Evolutionary conservation across 2,797 vertebrate species (phyloP).

Genomic region (Acanthurus lineatus): DNA sequence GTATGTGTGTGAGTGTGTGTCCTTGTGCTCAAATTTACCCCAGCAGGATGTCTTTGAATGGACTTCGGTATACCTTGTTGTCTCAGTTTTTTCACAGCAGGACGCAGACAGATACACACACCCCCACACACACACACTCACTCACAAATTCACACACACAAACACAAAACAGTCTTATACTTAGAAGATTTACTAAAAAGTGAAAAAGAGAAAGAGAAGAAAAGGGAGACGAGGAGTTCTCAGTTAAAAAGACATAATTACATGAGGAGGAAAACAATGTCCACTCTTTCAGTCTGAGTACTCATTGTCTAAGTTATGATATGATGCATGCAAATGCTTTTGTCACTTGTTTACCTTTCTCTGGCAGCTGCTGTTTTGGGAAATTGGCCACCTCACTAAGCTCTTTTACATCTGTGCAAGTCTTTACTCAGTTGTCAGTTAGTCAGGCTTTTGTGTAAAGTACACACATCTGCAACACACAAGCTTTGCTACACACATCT

Average conservation of each 20-base stretch:
- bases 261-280: background rate
- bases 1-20: background rate
- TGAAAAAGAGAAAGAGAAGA: background rate
- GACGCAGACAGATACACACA: background rate
- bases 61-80: conserved; percentile 17
- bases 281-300: conserved; percentile 8
- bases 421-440: conserved; percentile 27
- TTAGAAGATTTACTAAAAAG: background rate
- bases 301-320: conserved; percentile 6
- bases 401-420: background rate
- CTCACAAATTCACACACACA: background rate
- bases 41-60: conserved; percentile 40
- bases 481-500: background rate
- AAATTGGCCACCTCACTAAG: conserved; percentile 4
- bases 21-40: conserved; percentile 31
- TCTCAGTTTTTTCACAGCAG: conserved; percentile 39
- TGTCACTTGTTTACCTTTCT: conserved; percentile 31
- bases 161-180: background rate
- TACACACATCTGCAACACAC: background rate
- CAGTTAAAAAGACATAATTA: conserved; percentile 8
- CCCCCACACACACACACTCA: background rate
- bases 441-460: conserved; percentile 3
- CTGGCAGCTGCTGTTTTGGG: conserved; percentile 11
- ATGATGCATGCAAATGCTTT: conserved; percentile 22
- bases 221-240: background rate